Evolutionary conservation across 2,113 vertebrate species (phyloP), one percentile per base, ranked within the genome.

Genomic region (Takifugu flavidus): DNA sequence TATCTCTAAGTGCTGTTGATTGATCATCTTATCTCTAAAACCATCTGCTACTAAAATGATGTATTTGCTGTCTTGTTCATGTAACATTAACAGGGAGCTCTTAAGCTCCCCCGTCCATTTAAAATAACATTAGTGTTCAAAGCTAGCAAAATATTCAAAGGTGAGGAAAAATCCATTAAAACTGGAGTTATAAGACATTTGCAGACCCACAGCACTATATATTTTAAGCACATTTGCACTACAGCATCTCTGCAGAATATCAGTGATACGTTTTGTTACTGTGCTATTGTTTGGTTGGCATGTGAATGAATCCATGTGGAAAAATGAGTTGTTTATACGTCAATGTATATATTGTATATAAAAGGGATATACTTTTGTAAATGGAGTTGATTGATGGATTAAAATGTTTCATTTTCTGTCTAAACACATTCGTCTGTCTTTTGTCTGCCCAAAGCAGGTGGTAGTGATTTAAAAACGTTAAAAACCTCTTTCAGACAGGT

Each of bases 321-420:
- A 79, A 78, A 85, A 73, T 67, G 73, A 77, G 78, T 82, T 88
- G 87, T 90, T 88, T 82, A 89, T 89, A 87, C 72, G 65, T 78
- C 78, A 64, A 50, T 90, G 89, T 91, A 90, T 65, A 90, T 90
- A 91, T 82, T 90, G 88, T 89, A 91, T 83, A 91, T 90, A 90
- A 90, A 90, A 91, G 87, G 89, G 82, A 91, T 89, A 90, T 90
- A 88, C 88, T 89, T 91, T 91, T 91, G 89, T 89, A 90, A 90
- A 91, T 90, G 70, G 77, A 84, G 80, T 82, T 86, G 80, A 88
- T 86, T 85, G 82, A 87, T 87, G 67, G 75, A 89, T 87, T 91
- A 89, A 89, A 91, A 85, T 87, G 81, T 85, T 84, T 80, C 81
- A 71, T 84, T 81, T 82, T 86, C 68, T 87, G 79, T 84, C 78